phyloP scores from a whole-genome alignment of 1,140 invertebrate genomes.

The Dolichoris vasculosae region DNA sequence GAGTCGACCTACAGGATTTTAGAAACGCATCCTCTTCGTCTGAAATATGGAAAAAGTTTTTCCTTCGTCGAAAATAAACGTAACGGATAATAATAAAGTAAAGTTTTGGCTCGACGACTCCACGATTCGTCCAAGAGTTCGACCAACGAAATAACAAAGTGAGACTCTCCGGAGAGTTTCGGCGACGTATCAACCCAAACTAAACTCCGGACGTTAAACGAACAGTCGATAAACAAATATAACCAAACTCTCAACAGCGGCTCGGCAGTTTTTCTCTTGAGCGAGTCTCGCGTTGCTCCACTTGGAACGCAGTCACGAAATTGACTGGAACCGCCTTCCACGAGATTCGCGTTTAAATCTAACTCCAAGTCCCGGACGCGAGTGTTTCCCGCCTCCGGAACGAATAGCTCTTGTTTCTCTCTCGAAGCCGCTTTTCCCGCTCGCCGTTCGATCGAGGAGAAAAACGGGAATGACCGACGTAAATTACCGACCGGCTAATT shows the following conservation, averaged over 20 bases:
- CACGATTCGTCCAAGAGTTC: no score
- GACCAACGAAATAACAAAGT: no score
- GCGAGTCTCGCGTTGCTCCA: background rate
- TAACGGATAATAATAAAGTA: background rate
- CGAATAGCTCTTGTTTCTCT: background rate
- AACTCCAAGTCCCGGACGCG: background rate
- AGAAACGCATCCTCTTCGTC: background rate
- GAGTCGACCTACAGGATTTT: no score
- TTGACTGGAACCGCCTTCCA: background rate
- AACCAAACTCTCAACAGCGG: background rate
- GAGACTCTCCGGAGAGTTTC: no score
- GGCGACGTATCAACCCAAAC: background rate
- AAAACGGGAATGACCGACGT: background rate
- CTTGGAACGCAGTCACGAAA: background rate
- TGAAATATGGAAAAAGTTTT: background rate
- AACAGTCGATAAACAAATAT: background rate
- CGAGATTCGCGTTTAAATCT: slow-evolving; percentile 37
- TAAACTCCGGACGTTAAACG: background rate
- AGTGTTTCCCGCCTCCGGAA: background rate
- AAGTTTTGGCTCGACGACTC: no score
- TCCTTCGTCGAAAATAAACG: background rate
- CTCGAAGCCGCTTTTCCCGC: background rate
- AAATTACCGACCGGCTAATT: slow-evolving; percentile 27
- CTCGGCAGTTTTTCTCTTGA: background rate
- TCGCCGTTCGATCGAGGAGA: background rate